These are phyloP conservation scores for Sebastes hubbsi DNA, from an alignment of 2,797 vertebrate species.

Conservation along the genomic window DNA sequence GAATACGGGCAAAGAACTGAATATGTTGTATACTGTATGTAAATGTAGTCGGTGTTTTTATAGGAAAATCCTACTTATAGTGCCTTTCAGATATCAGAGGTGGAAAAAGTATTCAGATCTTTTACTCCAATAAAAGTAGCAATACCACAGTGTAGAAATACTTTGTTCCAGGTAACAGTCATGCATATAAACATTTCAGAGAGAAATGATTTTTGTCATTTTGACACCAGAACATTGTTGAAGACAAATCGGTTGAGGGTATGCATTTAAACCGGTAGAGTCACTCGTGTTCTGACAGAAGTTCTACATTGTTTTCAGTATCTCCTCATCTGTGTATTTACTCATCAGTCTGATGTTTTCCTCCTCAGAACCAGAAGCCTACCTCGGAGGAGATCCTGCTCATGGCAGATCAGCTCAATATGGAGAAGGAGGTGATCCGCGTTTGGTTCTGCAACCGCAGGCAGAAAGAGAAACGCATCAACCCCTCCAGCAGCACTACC, in stretches of 20 bases:
- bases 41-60: background rate
- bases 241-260: background rate
- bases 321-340: background rate
- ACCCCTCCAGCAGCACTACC: slow-evolving; percentile 88
- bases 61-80: too few relatives aligned
- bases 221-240: background rate
- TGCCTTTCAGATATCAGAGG: background rate
- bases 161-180: background rate
- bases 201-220: background rate
- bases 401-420: slow-evolving; percentile 93
- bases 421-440: slow-evolving; percentile 96
- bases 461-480: slow-evolving; percentile 94
- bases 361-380: slow-evolving; percentile 91
- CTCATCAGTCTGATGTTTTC: background rate
- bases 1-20: background rate
- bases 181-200: background rate
- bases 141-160: background rate
- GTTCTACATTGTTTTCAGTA: background rate
- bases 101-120: background rate
- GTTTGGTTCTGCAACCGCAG: slow-evolving; percentile 96
- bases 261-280: background rate
- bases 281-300: background rate
- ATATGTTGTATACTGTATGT: background rate
- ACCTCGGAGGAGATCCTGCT: slow-evolving; percentile 95
- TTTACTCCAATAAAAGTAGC: background rate